Evolutionary conservation across 23 tunicate genomes (phyloP).

Genomic region (Ciona savignyi): DNA sequence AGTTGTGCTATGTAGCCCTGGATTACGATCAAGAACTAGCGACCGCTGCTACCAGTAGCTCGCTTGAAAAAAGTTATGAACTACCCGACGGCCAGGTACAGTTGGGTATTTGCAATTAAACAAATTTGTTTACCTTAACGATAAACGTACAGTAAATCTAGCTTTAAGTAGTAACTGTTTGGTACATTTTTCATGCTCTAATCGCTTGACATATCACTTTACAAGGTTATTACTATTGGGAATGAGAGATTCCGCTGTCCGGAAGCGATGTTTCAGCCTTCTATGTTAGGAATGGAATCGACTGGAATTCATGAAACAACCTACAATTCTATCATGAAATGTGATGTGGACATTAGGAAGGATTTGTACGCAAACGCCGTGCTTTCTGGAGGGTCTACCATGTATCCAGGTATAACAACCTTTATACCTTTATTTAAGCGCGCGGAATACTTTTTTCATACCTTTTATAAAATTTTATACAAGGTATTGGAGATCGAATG

Average conservation of each 20-base stretch:
- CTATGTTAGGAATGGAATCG: constrained; percentile 79
- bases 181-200: too few species aligned
- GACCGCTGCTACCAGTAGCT: constrained; percentile 88
- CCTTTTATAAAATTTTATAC: not conserved
- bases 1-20: constrained; percentile 89
- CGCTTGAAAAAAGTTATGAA: constrained; percentile 87
- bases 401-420: constrained; percentile 60
- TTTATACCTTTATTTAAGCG: not conserved
- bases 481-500: constrained; percentile 72
- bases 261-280: constrained; percentile 97
- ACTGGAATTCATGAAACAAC: constrained; percentile 91
- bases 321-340: constrained; percentile 60
- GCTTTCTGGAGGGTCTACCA: constrained; percentile 84
- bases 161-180: too few species aligned
- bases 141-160: too few species aligned
- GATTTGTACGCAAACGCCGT: constrained; percentile 88
- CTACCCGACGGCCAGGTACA: constrained; percentile 94
- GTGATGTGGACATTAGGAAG: constrained; percentile 84
- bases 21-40: constrained; percentile 93
- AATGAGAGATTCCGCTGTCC: constrained; percentile 98
- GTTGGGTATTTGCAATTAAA: too few species aligned
- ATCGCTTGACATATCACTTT: too few species aligned
- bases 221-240: constrained; percentile 94
- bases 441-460: not conserved
- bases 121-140: too few species aligned